Percentiles rank a stretch among this genome's conserved stretches.
These are phyloP conservation scores for Eurystomus gularis DNA, from an alignment of 2,113 vertebrate genomes.

Conservation along the genomic window DNA sequence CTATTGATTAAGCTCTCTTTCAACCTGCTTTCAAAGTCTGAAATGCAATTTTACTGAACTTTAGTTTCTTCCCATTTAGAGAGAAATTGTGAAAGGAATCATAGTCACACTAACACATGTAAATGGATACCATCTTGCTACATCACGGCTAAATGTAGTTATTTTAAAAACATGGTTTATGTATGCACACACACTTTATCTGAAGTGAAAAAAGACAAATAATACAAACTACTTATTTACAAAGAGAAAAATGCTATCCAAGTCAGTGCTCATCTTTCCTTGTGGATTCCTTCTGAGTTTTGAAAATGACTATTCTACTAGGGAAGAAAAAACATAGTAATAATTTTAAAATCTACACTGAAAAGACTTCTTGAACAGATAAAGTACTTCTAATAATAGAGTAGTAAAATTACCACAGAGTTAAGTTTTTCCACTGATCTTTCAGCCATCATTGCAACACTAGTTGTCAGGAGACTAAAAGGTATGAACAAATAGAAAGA, in stretches of 20 bases:
- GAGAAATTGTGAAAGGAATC: not conserved
- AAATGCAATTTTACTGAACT: not conserved
- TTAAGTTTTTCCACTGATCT: not conserved
- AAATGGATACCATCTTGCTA: not conserved
- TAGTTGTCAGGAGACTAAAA: not conserved
- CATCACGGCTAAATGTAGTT: not conserved
- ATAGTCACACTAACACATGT: not conserved
- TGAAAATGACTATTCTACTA: not conserved
- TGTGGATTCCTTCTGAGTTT: not conserved
- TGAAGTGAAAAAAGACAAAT: not conserved
- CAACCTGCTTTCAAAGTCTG: not conserved
- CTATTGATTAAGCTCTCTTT: not conserved
- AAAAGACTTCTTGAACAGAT: not conserved
- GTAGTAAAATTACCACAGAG: not conserved
- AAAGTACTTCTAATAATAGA: not conserved
- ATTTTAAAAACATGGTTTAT: not conserved
- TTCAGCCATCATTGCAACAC: not conserved
- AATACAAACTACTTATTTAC: not conserved
- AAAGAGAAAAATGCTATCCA: not conserved
- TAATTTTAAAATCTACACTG: no score
- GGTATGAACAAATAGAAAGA: not conserved
- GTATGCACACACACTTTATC: not conserved
- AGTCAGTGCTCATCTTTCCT: not conserved
- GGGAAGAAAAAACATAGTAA: not conserved
- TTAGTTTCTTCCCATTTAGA: not conserved